A percentile compares a stretch with the other conserved stretches of the same genome.
Evolutionary conservation across 2,113 vertebrate species (phyloP).

Genomic region (Ellobius talpinus): DNA sequence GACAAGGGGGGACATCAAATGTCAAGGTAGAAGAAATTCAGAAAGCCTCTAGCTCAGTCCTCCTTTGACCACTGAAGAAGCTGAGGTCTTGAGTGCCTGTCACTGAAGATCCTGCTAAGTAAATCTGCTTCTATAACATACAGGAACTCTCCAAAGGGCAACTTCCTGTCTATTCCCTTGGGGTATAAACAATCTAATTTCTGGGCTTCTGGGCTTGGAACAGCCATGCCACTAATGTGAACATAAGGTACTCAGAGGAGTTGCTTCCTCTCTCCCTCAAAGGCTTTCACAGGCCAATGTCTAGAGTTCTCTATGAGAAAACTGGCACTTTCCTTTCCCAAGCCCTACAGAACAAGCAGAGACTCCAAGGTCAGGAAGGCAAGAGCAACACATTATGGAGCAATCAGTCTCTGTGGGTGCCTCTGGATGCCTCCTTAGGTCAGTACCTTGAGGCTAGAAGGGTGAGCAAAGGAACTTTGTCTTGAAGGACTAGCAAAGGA

Average conservation of each 20-base stretch:
- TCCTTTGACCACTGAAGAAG: neutral
- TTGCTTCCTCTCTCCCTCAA: neutral
- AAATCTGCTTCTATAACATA: neutral
- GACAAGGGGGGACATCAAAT: neutral
- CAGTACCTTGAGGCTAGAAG: neutral
- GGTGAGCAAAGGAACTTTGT: neutral
- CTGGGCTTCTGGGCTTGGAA: neutral
- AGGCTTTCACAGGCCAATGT: rapidly evolving
- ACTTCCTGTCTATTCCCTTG: neutral
- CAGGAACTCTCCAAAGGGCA: neutral
- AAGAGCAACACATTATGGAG: neutral
- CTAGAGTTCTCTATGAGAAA: neutral
- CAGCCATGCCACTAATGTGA: neutral
- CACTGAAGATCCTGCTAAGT: neutral
- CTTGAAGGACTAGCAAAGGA: neutral
- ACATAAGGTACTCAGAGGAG: neutral
- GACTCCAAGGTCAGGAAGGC: neutral
- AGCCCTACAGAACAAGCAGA: neutral
- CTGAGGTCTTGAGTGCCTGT: neutral
- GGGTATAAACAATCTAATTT: neutral
- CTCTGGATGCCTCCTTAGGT: neutral
- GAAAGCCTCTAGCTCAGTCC: neutral
- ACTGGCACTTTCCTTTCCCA: neutral
- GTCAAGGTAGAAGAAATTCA: neutral
- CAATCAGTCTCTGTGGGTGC: neutral